Evolutionary conservation across 92 coral and sea anemone species (phyloP).

Genomic region (Meandrina meandrites): DNA sequence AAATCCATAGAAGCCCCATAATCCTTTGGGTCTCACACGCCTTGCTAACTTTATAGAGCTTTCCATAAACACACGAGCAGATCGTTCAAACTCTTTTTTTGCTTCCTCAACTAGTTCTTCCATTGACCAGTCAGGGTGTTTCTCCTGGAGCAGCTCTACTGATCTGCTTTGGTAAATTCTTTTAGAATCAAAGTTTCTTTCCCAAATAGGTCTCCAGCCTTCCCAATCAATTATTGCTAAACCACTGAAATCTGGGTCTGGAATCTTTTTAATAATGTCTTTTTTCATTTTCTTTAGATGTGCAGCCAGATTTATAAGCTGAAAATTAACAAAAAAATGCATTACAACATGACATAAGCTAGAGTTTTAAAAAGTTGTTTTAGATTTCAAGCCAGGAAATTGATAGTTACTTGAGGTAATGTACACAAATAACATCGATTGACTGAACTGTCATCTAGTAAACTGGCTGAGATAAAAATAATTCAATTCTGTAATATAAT

Average conservation of each 20-base stretch:
- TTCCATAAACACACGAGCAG: slow-evolving; percentile 78
- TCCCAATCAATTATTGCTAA: slow-evolving; percentile 99
- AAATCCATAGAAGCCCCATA: slow-evolving; percentile 99
- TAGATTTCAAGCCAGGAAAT: slow-evolving; percentile 3
- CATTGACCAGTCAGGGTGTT: slow-evolving; percentile 81
- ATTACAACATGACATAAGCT: background rate
- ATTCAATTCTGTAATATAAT: background rate
- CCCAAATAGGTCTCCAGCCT: slow-evolving; percentile 98
- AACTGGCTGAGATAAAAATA: background rate
- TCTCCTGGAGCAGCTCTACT: slow-evolving; percentile 68
- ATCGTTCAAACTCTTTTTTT: slow-evolving; percentile 74
- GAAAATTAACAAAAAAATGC: background rate
- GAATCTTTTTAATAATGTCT: slow-evolving; percentile 79
- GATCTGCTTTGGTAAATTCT: slow-evolving; percentile 85
- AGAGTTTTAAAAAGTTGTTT: slow-evolving; percentile 1
- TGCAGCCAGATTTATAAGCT: slow-evolving; percentile 73
- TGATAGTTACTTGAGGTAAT: slow-evolving; percentile 15
- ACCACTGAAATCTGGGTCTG: slow-evolving; percentile 84
- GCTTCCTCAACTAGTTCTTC: slow-evolving; percentile 71
- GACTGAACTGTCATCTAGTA: background rate
- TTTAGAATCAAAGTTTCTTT: slow-evolving; percentile 89
- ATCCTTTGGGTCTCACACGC: slow-evolving; percentile 83
- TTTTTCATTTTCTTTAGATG: slow-evolving; percentile 77
- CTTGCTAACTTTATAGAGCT: slow-evolving; percentile 79
- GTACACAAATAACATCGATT: background rate